Conservation (phyloP, 2,888 invertebrate genomes). For the Sipha maydis region DNA sequence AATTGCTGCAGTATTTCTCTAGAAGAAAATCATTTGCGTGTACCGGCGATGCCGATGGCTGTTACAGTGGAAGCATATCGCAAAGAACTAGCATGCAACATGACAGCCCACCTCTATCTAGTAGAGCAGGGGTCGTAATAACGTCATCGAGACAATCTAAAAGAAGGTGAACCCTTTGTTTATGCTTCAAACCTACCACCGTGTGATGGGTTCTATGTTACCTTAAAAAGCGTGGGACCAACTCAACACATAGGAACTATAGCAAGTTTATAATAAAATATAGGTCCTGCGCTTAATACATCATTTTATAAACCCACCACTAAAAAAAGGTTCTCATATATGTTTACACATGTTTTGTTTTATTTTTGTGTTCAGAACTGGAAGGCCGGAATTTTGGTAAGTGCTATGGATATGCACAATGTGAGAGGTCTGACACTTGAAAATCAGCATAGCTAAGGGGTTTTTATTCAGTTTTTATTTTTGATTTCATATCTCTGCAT, state of each 20-base stretch:
- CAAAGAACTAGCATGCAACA: constrained; percentile 73
- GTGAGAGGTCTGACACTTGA: constrained; percentile 59
- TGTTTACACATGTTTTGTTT: constrained; percentile 60
- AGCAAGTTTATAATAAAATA: not conserved
- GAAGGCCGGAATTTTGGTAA: constrained; percentile 62
- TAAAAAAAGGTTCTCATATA: constrained; percentile 45
- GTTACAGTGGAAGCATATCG: constrained; percentile 62
- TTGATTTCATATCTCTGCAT: constrained; percentile 61
- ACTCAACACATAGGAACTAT: constrained; percentile 35
- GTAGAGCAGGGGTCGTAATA: constrained; percentile 88
- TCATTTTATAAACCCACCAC: constrained; percentile 22
- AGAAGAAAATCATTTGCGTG: constrained; percentile 58
- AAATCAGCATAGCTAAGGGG: constrained; percentile 56
- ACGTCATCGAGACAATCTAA: constrained; percentile 90
- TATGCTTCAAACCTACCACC: not conserved
- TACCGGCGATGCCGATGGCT: constrained; percentile 52
- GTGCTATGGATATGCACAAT: constrained; percentile 59
- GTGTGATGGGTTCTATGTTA: constrained; percentile 20
- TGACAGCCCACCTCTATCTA: constrained; percentile 72
- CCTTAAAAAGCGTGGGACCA: constrained; percentile 58
- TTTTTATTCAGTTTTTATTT: constrained; percentile 56
- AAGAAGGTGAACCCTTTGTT: constrained; percentile 74
- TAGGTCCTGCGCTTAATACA: constrained; percentile 58
- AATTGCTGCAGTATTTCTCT: constrained; percentile 53
- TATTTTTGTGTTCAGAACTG: constrained; percentile 62